Evolutionary conservation across 2,797 vertebrate genomes (phyloP).

Genomic region (Aldrovandia affinis): DNA sequence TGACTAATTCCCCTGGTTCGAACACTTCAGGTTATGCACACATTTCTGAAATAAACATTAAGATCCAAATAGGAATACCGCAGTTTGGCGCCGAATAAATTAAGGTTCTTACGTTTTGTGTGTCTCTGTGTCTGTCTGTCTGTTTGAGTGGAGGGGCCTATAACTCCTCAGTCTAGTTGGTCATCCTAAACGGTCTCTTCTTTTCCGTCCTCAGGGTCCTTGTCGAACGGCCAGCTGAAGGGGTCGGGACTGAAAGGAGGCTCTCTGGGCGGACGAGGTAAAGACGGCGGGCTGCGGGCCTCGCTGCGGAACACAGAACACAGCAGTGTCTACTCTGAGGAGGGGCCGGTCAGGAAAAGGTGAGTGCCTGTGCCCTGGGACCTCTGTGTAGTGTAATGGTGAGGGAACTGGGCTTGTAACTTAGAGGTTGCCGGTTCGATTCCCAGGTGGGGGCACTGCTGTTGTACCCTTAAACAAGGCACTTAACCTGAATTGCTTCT

Average conservation of each 20-base stretch:
- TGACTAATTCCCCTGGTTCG: not conserved
- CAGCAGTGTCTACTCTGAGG: slow-evolving; percentile 84
- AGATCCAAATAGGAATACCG: not conserved
- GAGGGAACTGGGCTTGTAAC: no score
- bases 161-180: not conserved
- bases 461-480: no score
- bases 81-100: not conserved
- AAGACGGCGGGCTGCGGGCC: slow-evolving; percentile 80
- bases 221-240: slow-evolving; percentile 80
- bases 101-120: not conserved
- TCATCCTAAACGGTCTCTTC: not conserved
- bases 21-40: not conserved
- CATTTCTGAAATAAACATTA: not conserved
- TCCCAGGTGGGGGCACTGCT: no score
- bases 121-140: not conserved
- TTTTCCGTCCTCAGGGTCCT: slow-evolving; percentile 72
- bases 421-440: no score
- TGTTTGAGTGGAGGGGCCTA: not conserved
- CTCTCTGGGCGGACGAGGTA: slow-evolving; percentile 63
- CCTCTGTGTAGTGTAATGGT: no score
- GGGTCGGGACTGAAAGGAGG: slow-evolving; percentile 71
- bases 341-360: slow-evolving; percentile 84
- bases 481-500: no score
- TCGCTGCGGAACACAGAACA: slow-evolving; percentile 80
- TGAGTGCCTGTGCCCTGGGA: slow-evolving; percentile 54